Base-by-base conservation (phyloP, 2,797 vertebrate species). In the Neopelma chrysocephalum region DNA sequence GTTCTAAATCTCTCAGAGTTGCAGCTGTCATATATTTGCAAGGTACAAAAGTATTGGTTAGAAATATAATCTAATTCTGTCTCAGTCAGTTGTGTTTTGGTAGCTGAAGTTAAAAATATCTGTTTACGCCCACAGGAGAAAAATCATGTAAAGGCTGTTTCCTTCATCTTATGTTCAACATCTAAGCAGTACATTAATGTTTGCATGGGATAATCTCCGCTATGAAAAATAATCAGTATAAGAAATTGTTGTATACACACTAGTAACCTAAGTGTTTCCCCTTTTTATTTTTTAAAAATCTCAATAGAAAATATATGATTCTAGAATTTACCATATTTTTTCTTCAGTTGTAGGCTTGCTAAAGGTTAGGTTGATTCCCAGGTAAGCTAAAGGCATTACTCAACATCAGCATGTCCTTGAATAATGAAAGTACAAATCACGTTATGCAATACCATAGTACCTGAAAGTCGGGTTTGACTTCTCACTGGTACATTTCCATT, bases 41-140 rank as follows among this genome's bases (percentile, higher is more conserved):
- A 92, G 80, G 82, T 94, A 91, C 23, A 50, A 68, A 92, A 93
- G 89, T 93, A 89, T 91, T 91, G 94, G 91, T 87, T 95, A 73
- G 82, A 96, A 95, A 50, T 80, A 29, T 65, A 82, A 87, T 96
- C 92, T 96, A 96, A 95, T 96, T 95, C 65, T 94, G 91, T 88
- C 94, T 89, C 91, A 91, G 90, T 72, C 76, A 43, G 82, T 92
- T 93, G 82, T 95, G 94, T 95, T 95, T 97, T 96, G 79, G 72
- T 96, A 95, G 69, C 72, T 90, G 79, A 93, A 92, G 92, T 93
- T 96, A 97, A 97, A 97, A 97, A 96, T 96, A 96, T 71, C 94
- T 92, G 57, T 91, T 94, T 91, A 92, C 79, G 3, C 95, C 92
- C 82, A 95, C 95, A 83, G 69, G 54, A 90, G 72, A 95, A 89